Conservation (phyloP, 2,888 invertebrate species). For the Chironomus tentans region DNA sequence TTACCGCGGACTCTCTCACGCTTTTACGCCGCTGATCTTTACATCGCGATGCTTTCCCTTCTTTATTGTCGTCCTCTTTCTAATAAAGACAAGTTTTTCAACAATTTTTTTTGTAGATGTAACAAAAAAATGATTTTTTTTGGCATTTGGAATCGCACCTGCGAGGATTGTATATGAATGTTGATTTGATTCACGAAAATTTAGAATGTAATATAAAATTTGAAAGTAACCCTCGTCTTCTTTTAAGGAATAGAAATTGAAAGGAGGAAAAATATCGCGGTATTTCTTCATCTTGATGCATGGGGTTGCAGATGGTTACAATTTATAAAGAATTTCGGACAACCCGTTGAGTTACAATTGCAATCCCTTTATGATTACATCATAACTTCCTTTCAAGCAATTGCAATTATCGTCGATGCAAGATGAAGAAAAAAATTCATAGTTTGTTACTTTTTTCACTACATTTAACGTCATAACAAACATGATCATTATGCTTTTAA, state of each 20-base stretch:
- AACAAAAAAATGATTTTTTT: background rate
- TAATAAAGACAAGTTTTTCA: constrained; percentile 26
- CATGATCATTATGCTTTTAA: background rate
- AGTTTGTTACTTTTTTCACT: constrained; percentile 1
- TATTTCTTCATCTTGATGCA: background rate
- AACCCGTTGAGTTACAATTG: constrained; percentile 10
- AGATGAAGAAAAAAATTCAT: background rate
- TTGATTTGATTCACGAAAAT: background rate
- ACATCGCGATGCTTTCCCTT: constrained; percentile 5
- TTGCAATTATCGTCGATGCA: background rate
- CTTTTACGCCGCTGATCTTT: constrained; percentile 16
- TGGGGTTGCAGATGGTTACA: constrained; percentile 23
- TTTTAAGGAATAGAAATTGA: background rate
- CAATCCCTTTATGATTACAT: constrained; percentile 22
- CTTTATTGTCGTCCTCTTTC: background rate
- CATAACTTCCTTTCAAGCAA: constrained; percentile 18
- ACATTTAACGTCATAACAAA: constrained; percentile 4
- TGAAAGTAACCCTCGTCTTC: background rate
- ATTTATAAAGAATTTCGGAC: constrained; percentile 1
- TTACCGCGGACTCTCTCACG: constrained; percentile 22
- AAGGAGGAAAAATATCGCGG: constrained; percentile 15
- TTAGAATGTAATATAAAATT: background rate
- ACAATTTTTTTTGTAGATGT: background rate
- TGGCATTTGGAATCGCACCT: constrained; percentile 18
- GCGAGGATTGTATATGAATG: constrained; percentile 10